Evolutionary conservation across 1,140 invertebrate species (phyloP).

Genomic region (Sipha flava): DNA sequence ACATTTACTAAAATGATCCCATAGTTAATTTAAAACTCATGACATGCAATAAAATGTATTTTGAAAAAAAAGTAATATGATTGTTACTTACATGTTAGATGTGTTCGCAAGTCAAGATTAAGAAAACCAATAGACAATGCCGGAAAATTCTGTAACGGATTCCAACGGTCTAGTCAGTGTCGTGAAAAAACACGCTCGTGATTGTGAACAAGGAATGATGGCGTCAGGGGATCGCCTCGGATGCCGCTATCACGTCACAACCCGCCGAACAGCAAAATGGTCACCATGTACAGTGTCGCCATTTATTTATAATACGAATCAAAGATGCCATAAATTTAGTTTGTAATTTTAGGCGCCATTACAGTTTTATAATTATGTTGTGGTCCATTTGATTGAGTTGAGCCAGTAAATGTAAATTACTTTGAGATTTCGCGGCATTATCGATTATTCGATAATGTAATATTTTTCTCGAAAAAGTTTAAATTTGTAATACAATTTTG

Average conservation of each 20-base stretch:
- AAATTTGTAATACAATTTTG: no score
- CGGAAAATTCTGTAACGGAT: neutral
- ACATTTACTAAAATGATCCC: no score
- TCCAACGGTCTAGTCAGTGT: neutral
- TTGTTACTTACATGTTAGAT: neutral
- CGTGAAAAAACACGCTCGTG: neutral
- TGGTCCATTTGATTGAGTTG: no score
- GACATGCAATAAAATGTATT: no score
- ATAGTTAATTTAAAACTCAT: no score
- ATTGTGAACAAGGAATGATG: slow-evolving; percentile 10
- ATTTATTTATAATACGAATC: neutral
- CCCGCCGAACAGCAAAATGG: neutral
- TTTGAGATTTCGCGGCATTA: no score
- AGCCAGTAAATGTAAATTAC: no score
- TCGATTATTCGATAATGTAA: no score
- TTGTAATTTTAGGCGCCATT: neutral
- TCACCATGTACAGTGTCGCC: neutral
- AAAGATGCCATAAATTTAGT: neutral
- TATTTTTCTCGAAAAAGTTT: no score
- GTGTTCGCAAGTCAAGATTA: neutral
- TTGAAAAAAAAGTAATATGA: neutral
- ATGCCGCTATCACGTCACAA: neutral
- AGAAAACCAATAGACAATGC: neutral
- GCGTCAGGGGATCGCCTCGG: neutral
- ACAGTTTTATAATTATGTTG: no score